A percentile compares a stretch with the other conserved stretches of the same genome.
Conservation (phyloP, 2,797 vertebrate species). For the Paratrypauchen microcephalus region DNA sequence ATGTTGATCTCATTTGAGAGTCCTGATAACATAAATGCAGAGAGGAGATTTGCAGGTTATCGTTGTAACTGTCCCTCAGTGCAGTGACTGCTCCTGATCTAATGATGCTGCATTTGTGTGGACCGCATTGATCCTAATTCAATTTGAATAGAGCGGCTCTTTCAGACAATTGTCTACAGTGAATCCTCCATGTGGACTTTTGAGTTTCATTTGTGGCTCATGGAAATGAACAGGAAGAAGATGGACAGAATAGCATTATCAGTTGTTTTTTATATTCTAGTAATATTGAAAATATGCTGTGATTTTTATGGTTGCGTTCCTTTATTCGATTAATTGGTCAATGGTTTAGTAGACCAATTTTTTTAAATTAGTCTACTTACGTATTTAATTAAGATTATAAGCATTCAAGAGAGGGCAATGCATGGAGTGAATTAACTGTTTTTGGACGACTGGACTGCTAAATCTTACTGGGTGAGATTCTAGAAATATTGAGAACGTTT, state of each 20-base stretch:
- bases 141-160: constrained; percentile 77
- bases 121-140: constrained; percentile 81
- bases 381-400: too few species aligned
- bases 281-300: too few species aligned
- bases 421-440: too few species aligned
- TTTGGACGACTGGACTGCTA: too few species aligned
- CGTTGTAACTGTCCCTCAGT: constrained; percentile 56
- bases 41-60: constrained; percentile 48
- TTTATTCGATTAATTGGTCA: too few species aligned
- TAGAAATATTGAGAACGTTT: too few species aligned
- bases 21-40: constrained; percentile 44
- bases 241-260: constrained; percentile 69
- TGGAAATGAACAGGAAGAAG: constrained; percentile 77
- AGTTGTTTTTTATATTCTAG: constrained; percentile 29
- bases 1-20: constrained; percentile 45
- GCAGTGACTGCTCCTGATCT: constrained; percentile 66
- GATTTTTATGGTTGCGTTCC: too few species aligned
- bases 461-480: too few species aligned
- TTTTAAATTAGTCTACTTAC: too few species aligned
- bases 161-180: constrained; percentile 81
- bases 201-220: constrained; percentile 65
- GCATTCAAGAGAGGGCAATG: too few species aligned
- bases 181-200: constrained; percentile 77
- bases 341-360: too few species aligned
- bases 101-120: constrained; percentile 70